Percentiles rank a stretch among this genome's conserved stretches.
These are phyloP conservation scores for Tetranychus piercei DNA, from an alignment of 2,888 invertebrate genomes.

Conservation along the genomic window DNA sequence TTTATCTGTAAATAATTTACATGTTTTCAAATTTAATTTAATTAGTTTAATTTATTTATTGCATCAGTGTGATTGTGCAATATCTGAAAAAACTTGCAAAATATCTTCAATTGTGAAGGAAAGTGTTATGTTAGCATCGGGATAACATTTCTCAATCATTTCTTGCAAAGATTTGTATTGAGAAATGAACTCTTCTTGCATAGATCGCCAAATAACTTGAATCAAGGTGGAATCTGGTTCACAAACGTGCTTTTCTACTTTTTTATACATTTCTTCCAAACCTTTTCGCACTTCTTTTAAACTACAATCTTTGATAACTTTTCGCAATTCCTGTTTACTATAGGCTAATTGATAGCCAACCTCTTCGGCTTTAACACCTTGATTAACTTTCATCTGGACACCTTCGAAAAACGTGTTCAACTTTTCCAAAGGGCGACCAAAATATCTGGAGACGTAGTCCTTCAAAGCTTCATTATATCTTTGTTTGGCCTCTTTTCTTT, in stretches of 20 bases:
- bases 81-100: constrained; percentile 89
- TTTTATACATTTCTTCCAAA: constrained; percentile 65
- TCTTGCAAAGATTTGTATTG: constrained; percentile 85
- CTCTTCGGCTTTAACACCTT: constrained; percentile 88
- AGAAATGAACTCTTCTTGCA: constrained; percentile 96
- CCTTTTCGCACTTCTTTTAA: constrained; percentile 68
- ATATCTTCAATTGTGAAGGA: constrained; percentile 92
- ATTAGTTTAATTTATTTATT: background rate
- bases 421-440: constrained; percentile 79
- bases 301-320: constrained; percentile 84
- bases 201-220: constrained; percentile 92
- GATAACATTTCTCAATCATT: constrained; percentile 83
- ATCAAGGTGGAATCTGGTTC: constrained; percentile 71
- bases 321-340: constrained; percentile 84
- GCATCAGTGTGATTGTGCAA: constrained; percentile 61
- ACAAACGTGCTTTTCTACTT: constrained; percentile 90
- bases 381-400: constrained; percentile 73
- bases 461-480: constrained; percentile 73
- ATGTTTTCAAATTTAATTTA: too few species aligned
- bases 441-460: constrained; percentile 79
- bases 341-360: constrained; percentile 93
- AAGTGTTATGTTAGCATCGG: constrained; percentile 74
- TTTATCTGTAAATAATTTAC: too few species aligned
- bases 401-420: constrained; percentile 93
- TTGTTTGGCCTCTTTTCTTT: constrained; percentile 72